These are phyloP conservation scores for Lissocephala sabroskyi DNA, from an alignment of 2,888 invertebrate species.

Conservation along the genomic window DNA sequence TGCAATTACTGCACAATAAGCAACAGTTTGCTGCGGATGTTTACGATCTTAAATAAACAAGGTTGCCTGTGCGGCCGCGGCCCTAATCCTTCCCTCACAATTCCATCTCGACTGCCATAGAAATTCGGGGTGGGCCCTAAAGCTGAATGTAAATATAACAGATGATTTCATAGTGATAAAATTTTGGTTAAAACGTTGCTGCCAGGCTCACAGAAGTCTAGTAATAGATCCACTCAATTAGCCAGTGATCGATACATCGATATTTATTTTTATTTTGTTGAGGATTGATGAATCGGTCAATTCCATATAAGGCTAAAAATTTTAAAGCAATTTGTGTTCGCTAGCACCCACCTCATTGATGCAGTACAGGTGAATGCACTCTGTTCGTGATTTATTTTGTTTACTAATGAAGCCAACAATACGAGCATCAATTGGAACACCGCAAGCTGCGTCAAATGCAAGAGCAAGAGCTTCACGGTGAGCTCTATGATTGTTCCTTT, in stretches of 20 bases:
- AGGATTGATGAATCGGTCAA: slow-evolving; percentile 43
- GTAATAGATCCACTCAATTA: slow-evolving; percentile 55
- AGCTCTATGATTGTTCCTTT: slow-evolving; percentile 56
- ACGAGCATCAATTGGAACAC: too few relatives aligned
- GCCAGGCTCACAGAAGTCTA: slow-evolving; percentile 13
- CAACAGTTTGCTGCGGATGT: slow-evolving; percentile 59
- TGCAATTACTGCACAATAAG: slow-evolving; percentile 58
- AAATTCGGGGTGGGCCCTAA: slow-evolving; percentile 30
- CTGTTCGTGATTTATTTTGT: slow-evolving; percentile 43
- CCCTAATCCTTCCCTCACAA: slow-evolving; percentile 12
- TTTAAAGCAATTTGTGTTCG: too few relatives aligned
- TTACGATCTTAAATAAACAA: too few relatives aligned
- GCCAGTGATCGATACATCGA: slow-evolving; percentile 27
- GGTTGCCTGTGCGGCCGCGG: too few relatives aligned
- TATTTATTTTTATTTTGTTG: slow-evolving; percentile 34
- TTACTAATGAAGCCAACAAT: slow-evolving; percentile 58
- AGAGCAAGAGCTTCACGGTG: too few relatives aligned
- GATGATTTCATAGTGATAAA: too few relatives aligned
- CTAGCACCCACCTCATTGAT: neutral
- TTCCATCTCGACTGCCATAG: slow-evolving; percentile 6
- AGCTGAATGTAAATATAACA: slow-evolving; percentile 57
- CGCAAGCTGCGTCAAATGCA: slow-evolving; percentile 38
- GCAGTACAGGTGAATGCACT: slow-evolving; percentile 55
- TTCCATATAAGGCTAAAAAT: slow-evolving; percentile 4
- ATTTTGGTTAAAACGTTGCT: too few relatives aligned